Base-by-base conservation (phyloP, 2,888 invertebrate species). In the Sclerodermus sp. region DNA sequence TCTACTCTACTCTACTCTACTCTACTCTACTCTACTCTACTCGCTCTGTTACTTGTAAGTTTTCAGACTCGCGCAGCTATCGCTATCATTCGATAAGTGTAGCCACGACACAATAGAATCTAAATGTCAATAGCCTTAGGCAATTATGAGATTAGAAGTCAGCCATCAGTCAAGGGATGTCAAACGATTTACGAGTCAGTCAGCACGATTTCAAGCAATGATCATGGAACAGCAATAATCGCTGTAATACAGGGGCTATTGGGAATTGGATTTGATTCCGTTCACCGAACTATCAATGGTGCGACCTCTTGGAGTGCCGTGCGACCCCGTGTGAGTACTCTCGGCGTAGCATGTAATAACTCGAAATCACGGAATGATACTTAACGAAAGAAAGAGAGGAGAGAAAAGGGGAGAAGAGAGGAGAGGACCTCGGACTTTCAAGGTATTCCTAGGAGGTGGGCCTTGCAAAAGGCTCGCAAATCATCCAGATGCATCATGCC, bases 401-500 rank as follows among this genome's bases (percentile, higher is more conserved):
- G 30, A 30, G 10, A 30, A 30, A 30, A n/a, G n/a, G n/a, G n/a
- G n/a, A n/a, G 8, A 8, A 23, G 23, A 23, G 23, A 23, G 23
- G 23, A 23, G 8, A 8, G 23, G 3, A 23, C 23, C 23, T 8
- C 23, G 23, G 3, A 23, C 23, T 3, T 23, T 8, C 23, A 23
- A 23, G 23, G 15, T 36, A 36, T 15, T 36, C 51, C 31, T 63
- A 51, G 63, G 58, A 57, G 59, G 59, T 61, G 67, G 57, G 69
- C 63, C 53, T 60, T 58, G 60, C 58, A 58, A n/a, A n/a, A 53
- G 60, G 56, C 68, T 70, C 70, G 71, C 76, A 77, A 77, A 77
- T 77, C 77, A 76, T 74, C 53, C 61, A 57, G 68, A 73, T 74
- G 72, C 74, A 76, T 75, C 74, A 69, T 64, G 63, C 68, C 67